Conservation (phyloP, 1,140 invertebrate species). For the Formica selysi region DNA sequence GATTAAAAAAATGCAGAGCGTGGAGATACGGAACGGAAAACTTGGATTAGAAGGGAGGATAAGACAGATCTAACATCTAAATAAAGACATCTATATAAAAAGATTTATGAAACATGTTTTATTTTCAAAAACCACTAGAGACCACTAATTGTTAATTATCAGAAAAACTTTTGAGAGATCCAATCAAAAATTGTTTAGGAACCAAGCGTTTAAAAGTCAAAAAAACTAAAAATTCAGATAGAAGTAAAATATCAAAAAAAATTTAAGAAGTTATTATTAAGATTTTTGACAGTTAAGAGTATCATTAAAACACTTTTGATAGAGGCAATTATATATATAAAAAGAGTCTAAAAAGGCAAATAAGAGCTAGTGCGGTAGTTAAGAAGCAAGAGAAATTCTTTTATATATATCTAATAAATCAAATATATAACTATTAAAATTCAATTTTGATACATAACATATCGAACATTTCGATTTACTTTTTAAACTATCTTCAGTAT, state of each 20-base stretch:
- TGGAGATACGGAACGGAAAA: slow-evolving; percentile 63
- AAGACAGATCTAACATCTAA: background rate
- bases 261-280: too few species aligned
- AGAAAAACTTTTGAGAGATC: background rate
- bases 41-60: background rate
- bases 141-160: background rate
- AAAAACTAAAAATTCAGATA: background rate
- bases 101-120: background rate
- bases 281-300: too few species aligned
- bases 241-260: background rate
- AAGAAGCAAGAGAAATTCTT: too few species aligned
- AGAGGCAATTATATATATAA: too few species aligned
- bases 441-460: too few species aligned
- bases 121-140: background rate
- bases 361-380: too few species aligned
- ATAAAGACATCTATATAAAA: background rate
- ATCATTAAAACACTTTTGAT: too few species aligned
- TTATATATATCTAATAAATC: too few species aligned
- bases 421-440: too few species aligned
- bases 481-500: too few species aligned
- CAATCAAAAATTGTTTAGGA: background rate
- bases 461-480: too few species aligned
- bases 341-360: too few species aligned
- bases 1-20: slow-evolving; percentile 78
- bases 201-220: background rate